Base-by-base conservation (phyloP, 1,140 invertebrate species). In the Ridgeia piscesae region DNA sequence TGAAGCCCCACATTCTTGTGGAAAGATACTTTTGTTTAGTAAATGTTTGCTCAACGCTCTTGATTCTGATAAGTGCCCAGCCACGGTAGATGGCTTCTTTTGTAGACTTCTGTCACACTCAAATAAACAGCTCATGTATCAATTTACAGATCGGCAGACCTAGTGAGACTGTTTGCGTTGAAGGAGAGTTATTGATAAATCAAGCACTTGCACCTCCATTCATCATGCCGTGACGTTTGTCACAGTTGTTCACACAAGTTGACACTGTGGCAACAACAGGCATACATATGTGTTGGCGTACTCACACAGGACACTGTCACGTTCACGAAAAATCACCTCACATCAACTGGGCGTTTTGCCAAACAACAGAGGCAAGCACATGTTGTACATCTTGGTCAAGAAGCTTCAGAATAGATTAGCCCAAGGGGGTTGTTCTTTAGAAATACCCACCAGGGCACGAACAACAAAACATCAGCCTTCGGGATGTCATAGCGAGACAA, bases 101-200 rank as follows among this genome's bases (percentile, higher is more conserved):
- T 77, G 58, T 77, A 31, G 58, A 77, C 58, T 77, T 77, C 27
- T 77, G 58, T 77, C 58, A 77, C 17, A 77, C 42, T 6, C 8
- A 21, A 77, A 77, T 77, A 21, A 2, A 77, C 27, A 77, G 58
- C 58, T 77, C 11, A 77, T 77, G 58, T 77, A 77, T 77, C 27
- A 77, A 77, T 77, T 77, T 21, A 77, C 58, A 27, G 58, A 77
- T 21, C 58, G 17, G 27, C 58, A 77, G 27, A 77, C 0, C 58
- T 31, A 1, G 58, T 77, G 58, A 21, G 58, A 77, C 58, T 21
- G 58, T 77, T 77, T 77, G 27, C 58, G 6, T 77, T 21, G 17
- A 77, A 77, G 27, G 58, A 77, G 58, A 77, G 58, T 77, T 77
- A 77, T 77, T 77, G 58, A 77, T 77, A 77, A 77, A 77, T 77